These are phyloP conservation scores for Himantopus leucocephalus DNA, from an alignment of 2,113 vertebrate genomes.

Conservation along the genomic window DNA sequence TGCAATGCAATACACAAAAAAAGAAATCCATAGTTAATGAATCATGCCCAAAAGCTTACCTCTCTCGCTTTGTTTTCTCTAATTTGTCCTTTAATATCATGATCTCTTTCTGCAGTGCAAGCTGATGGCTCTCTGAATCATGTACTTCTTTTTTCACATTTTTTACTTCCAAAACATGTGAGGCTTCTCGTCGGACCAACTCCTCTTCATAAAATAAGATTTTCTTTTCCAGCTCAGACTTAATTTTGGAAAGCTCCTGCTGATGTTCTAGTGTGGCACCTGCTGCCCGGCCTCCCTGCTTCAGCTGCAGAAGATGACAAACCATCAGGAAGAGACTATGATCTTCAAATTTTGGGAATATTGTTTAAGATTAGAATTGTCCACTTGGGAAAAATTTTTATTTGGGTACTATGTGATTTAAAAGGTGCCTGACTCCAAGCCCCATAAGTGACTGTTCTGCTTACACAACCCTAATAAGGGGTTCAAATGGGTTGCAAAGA, in stretches of 20 bases:
- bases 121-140: slow-evolving; percentile 87
- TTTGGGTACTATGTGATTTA: neutral
- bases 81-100: slow-evolving; percentile 87
- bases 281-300: slow-evolving; percentile 82
- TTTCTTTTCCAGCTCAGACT: slow-evolving; percentile 93
- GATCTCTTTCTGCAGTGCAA: slow-evolving; percentile 88
- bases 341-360: neutral
- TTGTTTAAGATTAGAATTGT: neutral
- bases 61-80: slow-evolving; percentile 87
- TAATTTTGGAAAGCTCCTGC: slow-evolving; percentile 89
- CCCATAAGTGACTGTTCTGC: neutral
- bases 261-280: slow-evolving; percentile 81
- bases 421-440: neutral
- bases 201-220: slow-evolving; percentile 93
- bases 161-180: slow-evolving; percentile 88
- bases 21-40: neutral
- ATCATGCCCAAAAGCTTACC: slow-evolving; percentile 65
- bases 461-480: neutral
- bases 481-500: neutral
- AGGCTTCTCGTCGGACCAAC: slow-evolving; percentile 85
- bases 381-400: neutral
- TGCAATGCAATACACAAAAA: neutral
- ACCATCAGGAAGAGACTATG: neutral
- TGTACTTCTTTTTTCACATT: slow-evolving; percentile 90
- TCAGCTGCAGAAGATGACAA: slow-evolving; percentile 69